phyloP scores from a whole-genome alignment of 2,797 vertebrate genomes.

The Epinephelus malabaricus region DNA sequence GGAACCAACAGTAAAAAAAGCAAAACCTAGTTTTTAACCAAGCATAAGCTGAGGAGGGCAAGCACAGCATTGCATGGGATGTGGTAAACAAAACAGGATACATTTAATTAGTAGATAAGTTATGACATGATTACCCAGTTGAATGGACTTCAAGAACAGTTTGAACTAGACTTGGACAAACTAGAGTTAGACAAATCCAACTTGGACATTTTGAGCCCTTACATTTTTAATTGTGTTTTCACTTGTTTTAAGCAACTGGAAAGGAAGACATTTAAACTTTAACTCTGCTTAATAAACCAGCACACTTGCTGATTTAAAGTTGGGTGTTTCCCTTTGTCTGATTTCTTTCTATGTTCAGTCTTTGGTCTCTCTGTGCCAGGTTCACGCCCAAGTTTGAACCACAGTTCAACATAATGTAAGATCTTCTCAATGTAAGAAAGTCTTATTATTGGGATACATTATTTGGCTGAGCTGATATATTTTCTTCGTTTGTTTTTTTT shows the following conservation, averaged over 20 bases:
- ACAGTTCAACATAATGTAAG: too few species aligned
- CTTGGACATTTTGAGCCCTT: neutral
- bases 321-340: neutral
- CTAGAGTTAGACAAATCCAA: too few species aligned
- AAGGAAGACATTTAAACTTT: neutral
- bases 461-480: too few species aligned
- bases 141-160: too few species aligned
- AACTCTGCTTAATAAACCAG: too few species aligned
- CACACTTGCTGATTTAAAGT: neutral
- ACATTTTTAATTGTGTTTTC: neutral
- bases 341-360: neutral
- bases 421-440: too few species aligned
- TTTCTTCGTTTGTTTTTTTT: too few species aligned
- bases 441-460: too few species aligned
- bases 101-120: neutral
- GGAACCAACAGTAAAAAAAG: neutral
- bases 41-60: too few species aligned
- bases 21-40: neutral
- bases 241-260: slow-evolving; percentile 2
- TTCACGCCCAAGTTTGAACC: too few species aligned
- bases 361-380: neutral
- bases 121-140: neutral
- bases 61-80: neutral
- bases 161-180: too few species aligned
- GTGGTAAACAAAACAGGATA: neutral